Evolutionary conservation across 2,888 invertebrate species (phyloP).

Genomic region (Scaptomyza flava): DNA sequence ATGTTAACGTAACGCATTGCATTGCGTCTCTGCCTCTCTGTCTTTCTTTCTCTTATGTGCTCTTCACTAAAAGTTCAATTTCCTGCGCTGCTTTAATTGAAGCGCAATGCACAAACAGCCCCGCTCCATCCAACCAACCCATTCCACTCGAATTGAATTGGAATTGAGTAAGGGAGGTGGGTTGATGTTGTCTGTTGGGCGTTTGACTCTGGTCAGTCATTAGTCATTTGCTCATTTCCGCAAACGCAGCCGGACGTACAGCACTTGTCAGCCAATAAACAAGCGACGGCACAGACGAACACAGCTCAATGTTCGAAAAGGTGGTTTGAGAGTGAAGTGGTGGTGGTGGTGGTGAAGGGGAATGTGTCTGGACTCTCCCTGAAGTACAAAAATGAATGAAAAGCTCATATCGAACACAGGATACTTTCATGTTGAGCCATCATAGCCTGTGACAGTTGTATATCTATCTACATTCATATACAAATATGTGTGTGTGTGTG

Average conservation of each 20-base stretch:
- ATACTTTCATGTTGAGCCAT: constrained; percentile 4
- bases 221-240: constrained; percentile 81
- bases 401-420: constrained; percentile 7
- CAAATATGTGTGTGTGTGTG: neutral
- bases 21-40: neutral
- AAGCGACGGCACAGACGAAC: constrained; percentile 48
- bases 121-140: too few species aligned
- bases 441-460: neutral
- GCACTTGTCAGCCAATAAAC: constrained; percentile 81
- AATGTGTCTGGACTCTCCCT: neutral
- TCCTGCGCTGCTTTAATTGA: constrained; percentile 78
- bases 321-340: neutral
- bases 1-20: constrained; percentile 35
- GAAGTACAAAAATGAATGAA: constrained; percentile 9
- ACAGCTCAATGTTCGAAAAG: too few species aligned
- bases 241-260: constrained; percentile 74
- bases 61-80: constrained; percentile 75
- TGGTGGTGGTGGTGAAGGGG: neutral
- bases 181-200: constrained; percentile 13
- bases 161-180: neutral
- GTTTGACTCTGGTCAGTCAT: constrained; percentile 71
- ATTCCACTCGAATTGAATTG: neutral
- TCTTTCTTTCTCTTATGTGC: constrained; percentile 1
- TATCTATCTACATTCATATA: too few species aligned
- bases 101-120: constrained; percentile 69